Evolutionary conservation across 2,888 invertebrate genomes (phyloP), one percentile per base, ranked within the genome.

Genomic region (Diachrysia chrysitis): DNA sequence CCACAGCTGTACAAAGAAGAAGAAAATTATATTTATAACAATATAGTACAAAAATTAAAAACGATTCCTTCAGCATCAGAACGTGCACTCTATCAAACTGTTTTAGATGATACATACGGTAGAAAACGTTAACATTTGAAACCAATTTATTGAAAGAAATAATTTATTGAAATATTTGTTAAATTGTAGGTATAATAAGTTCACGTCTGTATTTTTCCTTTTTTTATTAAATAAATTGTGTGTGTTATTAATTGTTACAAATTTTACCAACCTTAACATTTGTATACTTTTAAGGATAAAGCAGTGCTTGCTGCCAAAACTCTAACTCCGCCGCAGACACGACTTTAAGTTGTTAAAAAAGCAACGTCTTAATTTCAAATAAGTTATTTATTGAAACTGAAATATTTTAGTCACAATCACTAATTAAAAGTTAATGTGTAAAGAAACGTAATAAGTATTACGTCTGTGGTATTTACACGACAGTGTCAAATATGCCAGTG

Each of bases 1-100:
- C 97, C 97, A 0, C 94, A 96, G 32, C 95, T 97, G 0, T 98
- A 97, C 87, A 95, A 96, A 0, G 94, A 96, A 37, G 97, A 97
- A 72, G 98, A 98, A 88, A 96, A 97, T 73, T 96, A 97, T 84
- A 96, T 96, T 51, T 97, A 97, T 84, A 97, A 97, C 78, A 92
- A 96, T 72, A 96, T 98, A 69, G 95, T 96, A 57, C 46, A 79
- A 16, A 81, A 76, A 66, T 82, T 86, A 56, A 51, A 76, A 51
- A 54, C 21, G 6, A 35, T 88, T 51, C 75, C 83, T 14, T 67
- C 74, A 4, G 71, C 66, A 4, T 66, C 72, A 16, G 95, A 98
- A 67, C 97, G 97, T 0, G 96, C 96, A 66, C 89, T 98, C 23
- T 98, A 98, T 89, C 95, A 97, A 73, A 97, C 96, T 83, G 95